phyloP scores from a whole-genome alignment of 2,113 vertebrate species.

The Neopipo cinnamomea region DNA sequence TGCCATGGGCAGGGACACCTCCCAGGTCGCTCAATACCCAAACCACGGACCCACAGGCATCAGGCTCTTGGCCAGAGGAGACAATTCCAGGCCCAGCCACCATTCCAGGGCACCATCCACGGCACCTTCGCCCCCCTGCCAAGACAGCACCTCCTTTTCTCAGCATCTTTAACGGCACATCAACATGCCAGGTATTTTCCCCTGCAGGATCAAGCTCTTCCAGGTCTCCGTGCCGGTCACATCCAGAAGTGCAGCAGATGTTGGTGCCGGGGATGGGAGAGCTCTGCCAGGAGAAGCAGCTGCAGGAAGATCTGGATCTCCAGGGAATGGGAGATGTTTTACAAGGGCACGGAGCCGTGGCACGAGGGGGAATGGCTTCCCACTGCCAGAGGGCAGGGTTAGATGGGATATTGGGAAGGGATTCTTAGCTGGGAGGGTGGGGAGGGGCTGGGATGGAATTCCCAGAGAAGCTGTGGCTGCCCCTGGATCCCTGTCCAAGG shows the following conservation, averaged over 20 bases:
- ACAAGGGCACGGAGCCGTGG: neutral
- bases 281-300: neutral
- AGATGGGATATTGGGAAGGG: neutral
- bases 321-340: neutral
- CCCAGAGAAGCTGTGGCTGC: neutral
- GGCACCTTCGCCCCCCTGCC: neutral
- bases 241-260: neutral
- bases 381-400: neutral
- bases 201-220: neutral
- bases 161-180: neutral
- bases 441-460: fast-evolving
- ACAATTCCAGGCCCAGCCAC: neutral
- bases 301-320: neutral
- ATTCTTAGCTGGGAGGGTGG: fast-evolving
- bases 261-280: fast-evolving
- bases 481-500: neutral
- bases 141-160: neutral
- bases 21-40: neutral
- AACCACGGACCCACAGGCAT: neutral
- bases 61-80: neutral
- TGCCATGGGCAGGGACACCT: neutral
- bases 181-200: neutral
- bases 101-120: neutral
- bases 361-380: neutral
- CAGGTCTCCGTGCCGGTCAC: fast-evolving